phyloP scores from a whole-genome alignment of 2,113 vertebrate genomes.

The Gnathonemus longibarbis region DNA sequence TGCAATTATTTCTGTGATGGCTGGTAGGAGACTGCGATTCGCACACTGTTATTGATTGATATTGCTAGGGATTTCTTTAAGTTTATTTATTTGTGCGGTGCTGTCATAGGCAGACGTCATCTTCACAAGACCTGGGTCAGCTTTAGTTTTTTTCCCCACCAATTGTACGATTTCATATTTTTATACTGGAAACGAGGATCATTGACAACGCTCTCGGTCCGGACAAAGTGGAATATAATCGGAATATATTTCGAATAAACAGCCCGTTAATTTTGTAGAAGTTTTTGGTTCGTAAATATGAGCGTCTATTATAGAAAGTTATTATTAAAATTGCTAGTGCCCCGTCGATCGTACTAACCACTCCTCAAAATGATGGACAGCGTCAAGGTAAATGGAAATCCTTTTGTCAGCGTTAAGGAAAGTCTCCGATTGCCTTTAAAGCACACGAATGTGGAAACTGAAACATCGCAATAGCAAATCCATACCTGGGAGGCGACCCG shows the following conservation, averaged over 20 bases:
- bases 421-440: slow-evolving; percentile 38
- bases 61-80: slow-evolving; percentile 28
- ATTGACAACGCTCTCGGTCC: background rate
- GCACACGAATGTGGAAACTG: slow-evolving; percentile 41
- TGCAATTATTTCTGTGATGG: slow-evolving; percentile 16
- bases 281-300: background rate
- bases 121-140: slow-evolving; percentile 37
- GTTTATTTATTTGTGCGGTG: slow-evolving; percentile 48
- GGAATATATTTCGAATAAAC: background rate
- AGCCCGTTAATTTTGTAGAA: background rate
- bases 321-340: background rate
- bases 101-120: slow-evolving; percentile 51
- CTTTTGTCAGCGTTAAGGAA: background rate
- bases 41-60: slow-evolving; percentile 11
- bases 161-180: slow-evolving; percentile 7
- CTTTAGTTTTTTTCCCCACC: slow-evolving; percentile 26
- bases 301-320: background rate
- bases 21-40: slow-evolving; percentile 10
- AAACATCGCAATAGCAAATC: slow-evolving; percentile 22
- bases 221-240: slow-evolving; percentile 6
- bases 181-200: background rate
- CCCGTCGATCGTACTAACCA: background rate
- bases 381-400: slow-evolving; percentile 20
- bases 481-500: slow-evolving; percentile 37
- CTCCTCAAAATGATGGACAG: slow-evolving; percentile 20